Percentiles rank a stretch among this genome's conserved stretches.
Evolutionary conservation across 2,113 vertebrate species (phyloP).

Genomic region (Spheniscus mendiculus): DNA sequence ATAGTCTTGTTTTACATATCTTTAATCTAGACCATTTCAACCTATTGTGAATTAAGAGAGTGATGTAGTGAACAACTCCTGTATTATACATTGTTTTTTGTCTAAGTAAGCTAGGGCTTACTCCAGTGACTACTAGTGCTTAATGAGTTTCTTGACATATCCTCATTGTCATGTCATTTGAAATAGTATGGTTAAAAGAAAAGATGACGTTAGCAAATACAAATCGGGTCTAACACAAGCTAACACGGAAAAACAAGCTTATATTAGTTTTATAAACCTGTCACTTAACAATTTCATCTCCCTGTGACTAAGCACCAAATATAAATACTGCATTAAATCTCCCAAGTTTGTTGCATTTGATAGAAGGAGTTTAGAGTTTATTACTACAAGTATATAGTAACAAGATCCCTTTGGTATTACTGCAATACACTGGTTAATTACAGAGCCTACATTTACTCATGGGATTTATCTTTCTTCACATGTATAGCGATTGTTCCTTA

Average conservation of each 20-base stretch:
- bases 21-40: background rate
- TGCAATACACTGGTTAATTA: constrained; percentile 5
- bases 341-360: background rate
- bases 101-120: background rate
- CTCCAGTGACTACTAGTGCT: background rate
- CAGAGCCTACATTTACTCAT: background rate
- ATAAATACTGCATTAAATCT: background rate
- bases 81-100: background rate
- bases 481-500: background rate
- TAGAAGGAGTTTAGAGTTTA: background rate
- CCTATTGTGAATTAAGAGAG: background rate
- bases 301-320: background rate
- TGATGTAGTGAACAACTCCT: background rate
- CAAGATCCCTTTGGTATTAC: background rate
- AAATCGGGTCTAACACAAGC: background rate
- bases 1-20: background rate
- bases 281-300: background rate
- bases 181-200: background rate
- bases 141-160: background rate
- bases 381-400: background rate
- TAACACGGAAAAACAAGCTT: background rate
- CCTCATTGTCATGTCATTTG: background rate
- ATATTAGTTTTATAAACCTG: background rate
- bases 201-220: background rate
- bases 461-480: background rate